Percentiles rank a stretch among this genome's conserved stretches.
phyloP scores from a whole-genome alignment of 2,113 vertebrate species.

The Istiophorus platypterus region DNA sequence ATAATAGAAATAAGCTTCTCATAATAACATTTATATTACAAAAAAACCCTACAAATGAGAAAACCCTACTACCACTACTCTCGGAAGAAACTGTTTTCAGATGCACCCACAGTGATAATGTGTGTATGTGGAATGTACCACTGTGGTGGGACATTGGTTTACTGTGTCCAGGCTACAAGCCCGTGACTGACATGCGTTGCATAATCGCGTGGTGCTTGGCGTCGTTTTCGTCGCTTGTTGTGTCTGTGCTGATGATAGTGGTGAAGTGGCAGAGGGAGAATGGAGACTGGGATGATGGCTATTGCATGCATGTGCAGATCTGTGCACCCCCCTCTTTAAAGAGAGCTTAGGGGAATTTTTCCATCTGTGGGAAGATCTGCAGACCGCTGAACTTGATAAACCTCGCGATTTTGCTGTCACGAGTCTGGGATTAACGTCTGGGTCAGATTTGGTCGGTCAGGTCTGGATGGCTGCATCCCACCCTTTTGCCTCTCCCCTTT shows the following conservation, averaged over 20 bases:
- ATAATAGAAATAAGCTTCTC: neutral
- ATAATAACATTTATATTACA: neutral
- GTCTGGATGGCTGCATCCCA: slow-evolving; percentile 44
- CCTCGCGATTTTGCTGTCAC: slow-evolving; percentile 53
- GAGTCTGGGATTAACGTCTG: slow-evolving; percentile 66
- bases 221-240: slow-evolving; percentile 2
- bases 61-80: neutral
- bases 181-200: slow-evolving; percentile 12
- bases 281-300: neutral
- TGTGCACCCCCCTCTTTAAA: neutral
- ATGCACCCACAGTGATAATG: neutral
- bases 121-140: slow-evolving; percentile 43
- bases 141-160: slow-evolving; percentile 17
- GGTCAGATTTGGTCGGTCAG: slow-evolving; percentile 26
- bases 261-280: neutral
- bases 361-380: slow-evolving; percentile 38
- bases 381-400: slow-evolving; percentile 57
- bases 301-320: slow-evolving; percentile 9
- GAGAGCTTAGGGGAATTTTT: slow-evolving; percentile 21
- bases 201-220: neutral
- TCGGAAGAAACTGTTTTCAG: slow-evolving; percentile 23
- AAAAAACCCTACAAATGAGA: neutral
- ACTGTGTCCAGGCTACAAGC: slow-evolving; percentile 19
- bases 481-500: slow-evolving; percentile 35
- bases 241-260: slow-evolving; percentile 10